Evolutionary conservation across 2,888 invertebrate species (phyloP).

Genomic region (Rotaria macrura): DNA sequence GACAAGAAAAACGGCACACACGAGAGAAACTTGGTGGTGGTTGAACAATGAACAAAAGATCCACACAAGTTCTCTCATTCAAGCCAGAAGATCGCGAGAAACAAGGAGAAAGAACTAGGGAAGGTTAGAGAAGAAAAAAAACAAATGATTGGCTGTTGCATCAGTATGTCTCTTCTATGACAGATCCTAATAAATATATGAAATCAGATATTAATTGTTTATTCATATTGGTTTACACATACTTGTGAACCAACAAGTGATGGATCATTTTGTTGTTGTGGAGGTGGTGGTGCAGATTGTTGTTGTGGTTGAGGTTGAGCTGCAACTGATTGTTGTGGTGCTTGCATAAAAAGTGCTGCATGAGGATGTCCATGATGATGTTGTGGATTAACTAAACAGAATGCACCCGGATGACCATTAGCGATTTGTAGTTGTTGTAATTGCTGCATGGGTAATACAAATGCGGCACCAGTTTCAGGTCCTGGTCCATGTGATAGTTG

Average conservation of each 20-base stretch:
- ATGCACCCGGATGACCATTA: not conserved
- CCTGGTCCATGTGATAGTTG: not conserved
- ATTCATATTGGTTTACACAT: not conserved
- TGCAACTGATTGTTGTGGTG: not conserved
- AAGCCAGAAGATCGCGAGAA: not conserved
- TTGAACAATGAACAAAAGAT: not conserved
- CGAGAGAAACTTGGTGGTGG: not conserved
- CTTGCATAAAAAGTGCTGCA: not conserved
- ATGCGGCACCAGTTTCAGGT: not conserved
- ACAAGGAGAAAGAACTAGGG: not conserved
- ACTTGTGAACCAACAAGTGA: not conserved
- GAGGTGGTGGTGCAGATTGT: not conserved
- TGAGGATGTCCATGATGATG: not conserved
- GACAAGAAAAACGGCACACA: constrained; percentile 1
- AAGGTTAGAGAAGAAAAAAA: not conserved
- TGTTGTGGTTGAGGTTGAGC: not conserved
- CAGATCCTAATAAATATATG: not conserved
- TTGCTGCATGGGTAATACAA: not conserved
- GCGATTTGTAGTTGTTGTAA: not conserved
- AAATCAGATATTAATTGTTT: not conserved
- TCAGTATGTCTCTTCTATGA: not conserved
- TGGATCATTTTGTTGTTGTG: constrained; percentile 10
- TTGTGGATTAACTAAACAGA: not conserved
- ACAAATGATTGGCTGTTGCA: not conserved
- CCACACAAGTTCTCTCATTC: not conserved